Percentiles rank a stretch among this genome's conserved stretches.
phyloP scores from a whole-genome alignment of 2,113 vertebrate species.

The Anseranas semipalmata region DNA sequence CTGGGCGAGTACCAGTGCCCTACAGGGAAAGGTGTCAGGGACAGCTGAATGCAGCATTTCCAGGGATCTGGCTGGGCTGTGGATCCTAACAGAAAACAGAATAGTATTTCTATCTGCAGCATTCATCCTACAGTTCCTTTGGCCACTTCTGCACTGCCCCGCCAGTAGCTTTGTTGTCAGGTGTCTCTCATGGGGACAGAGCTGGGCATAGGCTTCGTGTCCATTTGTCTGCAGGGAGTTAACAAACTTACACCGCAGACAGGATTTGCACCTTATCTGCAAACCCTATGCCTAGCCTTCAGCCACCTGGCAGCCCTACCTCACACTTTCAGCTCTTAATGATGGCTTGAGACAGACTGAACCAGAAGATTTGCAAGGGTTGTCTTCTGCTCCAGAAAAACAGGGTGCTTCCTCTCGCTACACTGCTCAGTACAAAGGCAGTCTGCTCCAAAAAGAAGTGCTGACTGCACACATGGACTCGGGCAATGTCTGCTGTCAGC shows the following conservation, averaged over 20 bases:
- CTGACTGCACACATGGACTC: not conserved
- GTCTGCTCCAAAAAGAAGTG: not conserved
- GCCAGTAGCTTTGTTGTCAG: not conserved
- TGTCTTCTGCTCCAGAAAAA: not conserved
- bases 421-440: not conserved
- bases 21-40: not conserved
- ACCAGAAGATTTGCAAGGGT: not conserved
- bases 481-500: not conserved
- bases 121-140: not conserved
- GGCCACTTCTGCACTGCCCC: not conserved
- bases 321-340: not conserved
- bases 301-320: not conserved
- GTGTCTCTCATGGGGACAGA: not conserved
- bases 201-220: not conserved
- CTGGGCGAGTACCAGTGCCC: not conserved
- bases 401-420: not conserved
- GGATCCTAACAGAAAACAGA: not conserved
- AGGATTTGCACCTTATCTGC: not conserved
- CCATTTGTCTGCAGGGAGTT: not conserved
- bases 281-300: not conserved
- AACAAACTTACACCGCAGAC: not conserved
- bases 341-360: not conserved
- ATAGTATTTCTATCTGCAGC: not conserved
- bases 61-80: not conserved
- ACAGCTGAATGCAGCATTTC: not conserved